These are phyloP conservation scores for Phalacrocorax pelagicus DNA, from an alignment of 2,113 vertebrate genomes.

Conservation along the genomic window DNA sequence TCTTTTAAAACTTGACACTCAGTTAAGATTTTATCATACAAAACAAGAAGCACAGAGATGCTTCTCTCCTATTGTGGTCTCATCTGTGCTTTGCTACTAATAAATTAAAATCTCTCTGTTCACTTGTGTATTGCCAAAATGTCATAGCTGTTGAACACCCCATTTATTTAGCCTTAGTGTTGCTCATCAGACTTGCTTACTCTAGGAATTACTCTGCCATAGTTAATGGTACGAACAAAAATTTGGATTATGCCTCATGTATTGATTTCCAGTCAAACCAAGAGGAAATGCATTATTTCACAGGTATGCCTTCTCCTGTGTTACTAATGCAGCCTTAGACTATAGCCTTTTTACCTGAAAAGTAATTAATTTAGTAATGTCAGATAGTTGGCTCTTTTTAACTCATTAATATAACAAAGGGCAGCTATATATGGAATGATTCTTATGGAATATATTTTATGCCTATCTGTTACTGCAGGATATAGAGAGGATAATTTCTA, in stretches of 20 bases:
- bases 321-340: not conserved
- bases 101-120: not conserved
- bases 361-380: not conserved
- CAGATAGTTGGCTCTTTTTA: not conserved
- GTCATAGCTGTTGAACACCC: not conserved
- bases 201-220: not conserved
- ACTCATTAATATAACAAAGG: not conserved
- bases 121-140: not conserved
- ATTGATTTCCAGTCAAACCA: not conserved
- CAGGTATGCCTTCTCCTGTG: not conserved
- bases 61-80: not conserved
- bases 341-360: not conserved
- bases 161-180: not conserved
- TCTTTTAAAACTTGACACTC: not conserved
- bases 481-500: not conserved
- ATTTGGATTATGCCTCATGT: not conserved
- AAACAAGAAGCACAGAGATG: not conserved
- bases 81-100: not conserved
- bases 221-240: not conserved
- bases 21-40: not conserved
- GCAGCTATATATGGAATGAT: not conserved
- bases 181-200: not conserved
- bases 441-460: not conserved
- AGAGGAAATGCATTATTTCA: not conserved
- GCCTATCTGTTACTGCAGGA: constrained; percentile 1